phyloP scores from a whole-genome alignment of 2,113 vertebrate species.

The Mustelus asterias region DNA sequence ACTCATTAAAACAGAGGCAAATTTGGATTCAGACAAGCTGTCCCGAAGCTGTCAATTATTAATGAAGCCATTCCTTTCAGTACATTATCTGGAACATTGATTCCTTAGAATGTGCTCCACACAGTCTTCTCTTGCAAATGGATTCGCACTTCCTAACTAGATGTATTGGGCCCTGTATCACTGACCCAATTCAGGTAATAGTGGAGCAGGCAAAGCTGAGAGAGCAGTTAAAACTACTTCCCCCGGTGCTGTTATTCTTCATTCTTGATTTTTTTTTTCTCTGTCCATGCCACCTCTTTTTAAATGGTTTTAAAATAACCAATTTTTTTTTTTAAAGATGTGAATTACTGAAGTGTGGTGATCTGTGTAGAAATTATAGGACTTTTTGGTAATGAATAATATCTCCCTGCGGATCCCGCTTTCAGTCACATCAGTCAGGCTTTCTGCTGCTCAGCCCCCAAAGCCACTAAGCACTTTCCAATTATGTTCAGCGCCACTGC shows the following conservation, averaged over 20 bases:
- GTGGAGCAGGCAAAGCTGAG: background rate
- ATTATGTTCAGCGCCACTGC: slow-evolving; percentile 12
- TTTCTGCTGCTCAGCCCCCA: slow-evolving; percentile 18
- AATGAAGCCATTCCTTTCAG: slow-evolving; percentile 28
- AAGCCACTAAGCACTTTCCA: slow-evolving; percentile 16
- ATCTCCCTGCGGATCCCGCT: background rate
- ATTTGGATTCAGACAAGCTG: background rate
- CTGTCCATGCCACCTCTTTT: slow-evolving; percentile 7
- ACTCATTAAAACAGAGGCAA: slow-evolving; percentile 19
- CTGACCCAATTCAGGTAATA: slow-evolving; percentile 28
- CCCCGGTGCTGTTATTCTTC: background rate
- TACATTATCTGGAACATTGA: slow-evolving; percentile 34
- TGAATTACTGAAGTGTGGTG: slow-evolving; percentile 29
- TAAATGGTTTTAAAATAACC: slow-evolving; percentile 19
- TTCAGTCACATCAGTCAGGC: slow-evolving; percentile 23
- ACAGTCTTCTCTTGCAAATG: background rate
- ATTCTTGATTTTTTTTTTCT: background rate
- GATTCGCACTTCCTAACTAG: background rate
- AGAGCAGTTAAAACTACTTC: background rate
- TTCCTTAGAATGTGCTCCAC: slow-evolving; percentile 28
- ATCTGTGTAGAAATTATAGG: background rate
- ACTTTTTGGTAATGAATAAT: slow-evolving; percentile 32
- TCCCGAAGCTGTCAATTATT: slow-evolving; percentile 13
- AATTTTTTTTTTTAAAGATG: slow-evolving; percentile 4
- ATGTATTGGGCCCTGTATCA: background rate